A percentile compares a stretch with the other conserved stretches of the same genome.
phyloP scores from a whole-genome alignment of 30 jellyfish, hydroid and myxozoan genomes.

The Calvadosia cruxmelitensis region DNA sequence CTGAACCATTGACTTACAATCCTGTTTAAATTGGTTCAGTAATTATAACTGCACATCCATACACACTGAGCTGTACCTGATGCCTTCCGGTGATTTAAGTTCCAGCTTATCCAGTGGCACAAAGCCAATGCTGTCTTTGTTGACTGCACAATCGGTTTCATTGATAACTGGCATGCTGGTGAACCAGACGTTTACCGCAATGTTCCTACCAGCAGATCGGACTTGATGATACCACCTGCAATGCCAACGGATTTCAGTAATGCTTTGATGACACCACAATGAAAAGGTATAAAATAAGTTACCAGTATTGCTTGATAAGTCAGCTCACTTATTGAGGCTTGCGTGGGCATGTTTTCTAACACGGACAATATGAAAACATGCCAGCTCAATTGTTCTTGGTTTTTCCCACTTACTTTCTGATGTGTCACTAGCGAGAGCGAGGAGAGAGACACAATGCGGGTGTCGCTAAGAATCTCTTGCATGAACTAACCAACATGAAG shows the following conservation, averaged over 20 bases:
- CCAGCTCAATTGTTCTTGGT: background rate
- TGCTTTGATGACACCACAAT: no score
- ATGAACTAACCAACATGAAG: no score
- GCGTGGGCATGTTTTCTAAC: background rate
- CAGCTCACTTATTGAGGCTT: no score
- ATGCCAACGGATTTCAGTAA: no score
- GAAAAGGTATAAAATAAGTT: no score
- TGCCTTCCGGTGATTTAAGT: slow-evolving; percentile 41
- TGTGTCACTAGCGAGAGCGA: no score
- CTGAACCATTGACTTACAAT: no score
- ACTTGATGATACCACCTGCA: slow-evolving; percentile 85
- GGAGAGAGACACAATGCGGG: no score
- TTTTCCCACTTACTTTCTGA: background rate
- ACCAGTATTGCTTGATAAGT: no score
- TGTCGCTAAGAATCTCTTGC: no score
- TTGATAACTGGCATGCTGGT: slow-evolving; percentile 41
- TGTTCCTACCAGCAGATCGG: slow-evolving; percentile 53
- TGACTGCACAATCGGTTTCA: slow-evolving; percentile 55
- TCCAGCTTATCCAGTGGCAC: slow-evolving; percentile 32
- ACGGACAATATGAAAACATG: background rate
- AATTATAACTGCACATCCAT: no score
- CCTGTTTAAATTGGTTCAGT: no score
- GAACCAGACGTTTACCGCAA: slow-evolving; percentile 92
- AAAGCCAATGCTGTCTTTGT: slow-evolving; percentile 11
- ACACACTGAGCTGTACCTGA: slow-evolving; percentile 40